These are phyloP conservation scores for Sialia sialis DNA, from an alignment of 2,113 vertebrate genomes.

Conservation along the genomic window DNA sequence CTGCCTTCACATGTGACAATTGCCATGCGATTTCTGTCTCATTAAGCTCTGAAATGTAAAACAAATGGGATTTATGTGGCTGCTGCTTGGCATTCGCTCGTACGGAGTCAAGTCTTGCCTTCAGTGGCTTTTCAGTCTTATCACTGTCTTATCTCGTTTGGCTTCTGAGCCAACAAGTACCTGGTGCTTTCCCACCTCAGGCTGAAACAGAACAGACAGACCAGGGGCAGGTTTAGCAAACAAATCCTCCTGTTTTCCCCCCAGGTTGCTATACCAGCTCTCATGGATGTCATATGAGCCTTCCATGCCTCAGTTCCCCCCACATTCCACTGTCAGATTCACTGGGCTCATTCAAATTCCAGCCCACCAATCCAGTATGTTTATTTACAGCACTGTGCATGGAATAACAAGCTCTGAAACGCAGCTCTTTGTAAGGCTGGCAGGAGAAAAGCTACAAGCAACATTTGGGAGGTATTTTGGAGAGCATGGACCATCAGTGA, in stretches of 20 bases:
- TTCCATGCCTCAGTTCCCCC: neutral
- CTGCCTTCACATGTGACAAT: constrained; percentile 14
- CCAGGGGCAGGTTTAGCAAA: neutral
- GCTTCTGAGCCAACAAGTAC: neutral
- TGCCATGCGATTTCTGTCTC: constrained; percentile 25
- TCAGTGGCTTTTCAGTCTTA: neutral
- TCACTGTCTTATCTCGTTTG: neutral
- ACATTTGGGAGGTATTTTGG: neutral
- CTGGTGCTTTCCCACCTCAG: neutral
- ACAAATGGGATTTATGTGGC: constrained; percentile 43
- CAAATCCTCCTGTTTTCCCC: neutral
- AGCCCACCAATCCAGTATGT: neutral
- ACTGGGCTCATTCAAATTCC: neutral
- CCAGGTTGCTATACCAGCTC: neutral
- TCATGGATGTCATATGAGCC: neutral
- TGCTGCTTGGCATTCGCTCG: neutral
- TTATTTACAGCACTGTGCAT: neutral
- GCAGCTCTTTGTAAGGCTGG: neutral
- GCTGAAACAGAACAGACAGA: neutral
- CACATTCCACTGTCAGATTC: neutral
- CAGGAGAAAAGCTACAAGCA: neutral
- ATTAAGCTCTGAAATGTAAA: constrained; percentile 58
- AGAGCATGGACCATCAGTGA: neutral
- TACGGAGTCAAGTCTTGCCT: neutral
- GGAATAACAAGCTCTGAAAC: neutral